Conservation (phyloP, 2,888 invertebrate species). For the Psylliodes chrysocephalus region DNA sequence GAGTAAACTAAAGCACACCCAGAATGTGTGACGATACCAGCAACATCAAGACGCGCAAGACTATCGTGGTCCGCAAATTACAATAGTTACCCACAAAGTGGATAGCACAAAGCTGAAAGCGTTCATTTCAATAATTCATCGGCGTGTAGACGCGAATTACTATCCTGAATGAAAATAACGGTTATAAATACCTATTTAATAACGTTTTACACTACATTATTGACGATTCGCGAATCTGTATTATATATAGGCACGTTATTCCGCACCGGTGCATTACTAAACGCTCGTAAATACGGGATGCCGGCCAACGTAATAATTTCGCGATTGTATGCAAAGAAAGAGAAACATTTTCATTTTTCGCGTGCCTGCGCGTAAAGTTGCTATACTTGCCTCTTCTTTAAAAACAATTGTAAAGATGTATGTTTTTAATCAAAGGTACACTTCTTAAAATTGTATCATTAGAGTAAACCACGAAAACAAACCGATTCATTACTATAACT, state of each 20-base stretch:
- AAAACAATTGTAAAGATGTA: too few species aligned
- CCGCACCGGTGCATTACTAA: neutral
- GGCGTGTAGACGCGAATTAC: constrained; percentile 16
- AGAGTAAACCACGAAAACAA: too few species aligned
- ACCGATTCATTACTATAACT: too few species aligned
- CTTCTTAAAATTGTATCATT: too few species aligned
- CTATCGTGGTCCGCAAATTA: constrained; percentile 3
- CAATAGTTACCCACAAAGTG: neutral
- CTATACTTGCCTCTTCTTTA: too few species aligned
- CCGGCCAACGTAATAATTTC: too few species aligned
- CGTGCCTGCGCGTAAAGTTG: too few species aligned
- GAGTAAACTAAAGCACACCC: neutral
- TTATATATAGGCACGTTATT: too few species aligned
- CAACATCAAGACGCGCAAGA: too few species aligned
- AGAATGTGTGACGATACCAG: neutral
- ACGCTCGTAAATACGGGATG: neutral
- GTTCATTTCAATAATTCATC: constrained; percentile 13
- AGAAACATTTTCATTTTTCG: too few species aligned
- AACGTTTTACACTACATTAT: constrained; percentile 16
- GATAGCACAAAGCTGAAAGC: neutral
- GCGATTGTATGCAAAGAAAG: too few species aligned
- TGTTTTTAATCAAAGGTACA: too few species aligned
- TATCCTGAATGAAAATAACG: constrained; percentile 21
- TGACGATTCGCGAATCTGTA: constrained; percentile 9
- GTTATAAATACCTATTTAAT: constrained; percentile 19